Evolutionary conservation across 2,888 invertebrate genomes (phyloP), one percentile per base, ranked within the genome.

Genomic region (Clivina fossor): DNA sequence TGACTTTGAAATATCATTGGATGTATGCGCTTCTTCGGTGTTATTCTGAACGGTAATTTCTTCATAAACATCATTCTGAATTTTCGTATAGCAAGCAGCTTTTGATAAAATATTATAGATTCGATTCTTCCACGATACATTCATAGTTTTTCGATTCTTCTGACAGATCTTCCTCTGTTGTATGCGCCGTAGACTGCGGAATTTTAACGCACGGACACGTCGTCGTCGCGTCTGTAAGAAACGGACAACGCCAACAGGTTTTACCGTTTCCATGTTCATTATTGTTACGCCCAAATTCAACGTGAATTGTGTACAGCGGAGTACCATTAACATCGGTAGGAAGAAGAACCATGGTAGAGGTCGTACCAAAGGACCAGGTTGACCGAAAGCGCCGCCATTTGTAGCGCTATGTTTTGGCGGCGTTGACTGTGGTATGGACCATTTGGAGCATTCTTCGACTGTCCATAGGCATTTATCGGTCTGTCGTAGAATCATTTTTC

Each of bases 281-380:
- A 57, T n/a, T 9, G 38, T 15, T n/a, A 51, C 46, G 3, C 37
- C 19, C n/a, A 46, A 37, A 26, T 37, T 57, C 32, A 57, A 11
- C 13, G 37, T 38, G 8, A 41, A 9, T 4, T 46, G 43, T 8
- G 47, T 15, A 11, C 30, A 20, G 9, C 58, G 58, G 4, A 58
- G 26, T 1, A 35, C 7, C 7, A 58, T 11, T 7, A 58, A 24
- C 35, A 54, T 28, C 4, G 58, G 58, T 9, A 58, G 43, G 18
- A 58, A 58, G 4, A 58, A 30, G 7, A 54, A n/a, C 58, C 58
- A 58, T 28, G 58, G 58, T n/a, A 58, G 19, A 4, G 58, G 58
- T 13, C 58, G 46, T 5, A 58, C 30, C 24, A 58, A 20, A 18
- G 51, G 57, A 1, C 18, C 40, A 46, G 50, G 18, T 46, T 51